Base-by-base conservation (phyloP, 1,140 invertebrate genomes). In the Drosophila bocki region DNA sequence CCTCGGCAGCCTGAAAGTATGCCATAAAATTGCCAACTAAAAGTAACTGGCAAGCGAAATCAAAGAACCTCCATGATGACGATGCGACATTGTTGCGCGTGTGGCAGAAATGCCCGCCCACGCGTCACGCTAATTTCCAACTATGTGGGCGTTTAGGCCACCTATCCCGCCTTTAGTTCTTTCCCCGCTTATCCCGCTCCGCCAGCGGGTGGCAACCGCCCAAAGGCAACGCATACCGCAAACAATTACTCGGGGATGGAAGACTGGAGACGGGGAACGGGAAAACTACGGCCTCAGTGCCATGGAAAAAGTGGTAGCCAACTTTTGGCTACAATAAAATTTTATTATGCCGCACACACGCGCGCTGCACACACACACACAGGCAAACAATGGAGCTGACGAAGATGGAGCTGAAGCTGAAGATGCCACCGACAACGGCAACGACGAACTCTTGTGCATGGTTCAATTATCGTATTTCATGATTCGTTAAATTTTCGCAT, bases 381-480 rank as follows among this genome's bases (percentile, higher is more conserved):
- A 32, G 48, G 62, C 81, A 90, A 90, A 90, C 85, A 88, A 88
- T 81, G 75, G 75, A 69, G 59, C 67, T 78, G 77, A 80, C 60
- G 71, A 45, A 71, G 80, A 67, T 71, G 81, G 67, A 80, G 67
- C 51, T 78, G 68, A 47, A 88, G 85, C 68, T 70, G 68, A 74
- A 85, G 82, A 85, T 71, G 84, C 74, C 64, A 70, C 37, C 63
- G 60, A 19, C 45, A 62, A 58, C 62, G 56, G 48, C 77, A 58
- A 65, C 70, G 81, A 88, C 70, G 78, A 88, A 88, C 78, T 91
- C 86, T 90, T 88, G 86, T 90, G 85, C 85, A 90, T 90, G 85
- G 86, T 90, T 90, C 85, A 90, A 90, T 90, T 90, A 90, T 90
- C 86, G 85, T 90, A 91, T 90, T 90, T 90, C 85, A 90, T 90